Percentiles rank a stretch among this genome's conserved stretches.
These are phyloP conservation scores for Stylophora pistillata DNA, from an alignment of 64 coral and sea anemone genomes.

Conservation along the genomic window DNA sequence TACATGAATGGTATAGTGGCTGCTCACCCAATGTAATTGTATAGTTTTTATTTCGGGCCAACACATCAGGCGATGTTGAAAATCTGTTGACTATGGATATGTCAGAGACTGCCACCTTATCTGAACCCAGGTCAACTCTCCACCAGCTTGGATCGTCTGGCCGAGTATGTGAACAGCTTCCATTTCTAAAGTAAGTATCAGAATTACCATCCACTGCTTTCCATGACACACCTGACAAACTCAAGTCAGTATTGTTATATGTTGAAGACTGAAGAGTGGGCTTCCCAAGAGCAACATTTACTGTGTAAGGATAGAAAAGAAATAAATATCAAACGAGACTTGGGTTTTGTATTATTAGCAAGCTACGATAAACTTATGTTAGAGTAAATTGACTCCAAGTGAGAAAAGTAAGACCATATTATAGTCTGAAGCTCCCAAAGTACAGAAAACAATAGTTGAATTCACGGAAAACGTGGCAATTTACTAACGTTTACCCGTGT, in stretches of 20 bases:
- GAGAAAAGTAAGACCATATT: no score
- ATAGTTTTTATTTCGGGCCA: not conserved
- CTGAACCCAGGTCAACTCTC: not conserved
- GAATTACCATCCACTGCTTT: slow-evolving; percentile 1
- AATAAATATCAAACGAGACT: not conserved
- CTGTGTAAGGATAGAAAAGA: not conserved
- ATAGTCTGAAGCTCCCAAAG: no score
- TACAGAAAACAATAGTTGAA: no score
- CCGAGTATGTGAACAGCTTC: not conserved
- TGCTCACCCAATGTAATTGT: slow-evolving; percentile 7
- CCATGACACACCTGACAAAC: not conserved
- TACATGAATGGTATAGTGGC: not conserved
- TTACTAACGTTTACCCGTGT: no score
- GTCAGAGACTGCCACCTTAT: not conserved
- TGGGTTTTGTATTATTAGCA: no score
- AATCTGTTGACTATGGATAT: slow-evolving; percentile 1
- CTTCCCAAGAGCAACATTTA: not conserved
- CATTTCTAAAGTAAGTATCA: not conserved
- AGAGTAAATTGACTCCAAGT: no score
- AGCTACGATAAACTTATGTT: no score
- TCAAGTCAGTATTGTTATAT: not conserved
- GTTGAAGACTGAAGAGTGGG: not conserved
- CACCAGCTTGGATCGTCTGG: not conserved
- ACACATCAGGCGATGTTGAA: not conserved
- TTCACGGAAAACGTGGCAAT: no score